Base-by-base conservation (phyloP, 1,140 invertebrate species). In the Pachyrhynchus sulphureomaculatus region DNA sequence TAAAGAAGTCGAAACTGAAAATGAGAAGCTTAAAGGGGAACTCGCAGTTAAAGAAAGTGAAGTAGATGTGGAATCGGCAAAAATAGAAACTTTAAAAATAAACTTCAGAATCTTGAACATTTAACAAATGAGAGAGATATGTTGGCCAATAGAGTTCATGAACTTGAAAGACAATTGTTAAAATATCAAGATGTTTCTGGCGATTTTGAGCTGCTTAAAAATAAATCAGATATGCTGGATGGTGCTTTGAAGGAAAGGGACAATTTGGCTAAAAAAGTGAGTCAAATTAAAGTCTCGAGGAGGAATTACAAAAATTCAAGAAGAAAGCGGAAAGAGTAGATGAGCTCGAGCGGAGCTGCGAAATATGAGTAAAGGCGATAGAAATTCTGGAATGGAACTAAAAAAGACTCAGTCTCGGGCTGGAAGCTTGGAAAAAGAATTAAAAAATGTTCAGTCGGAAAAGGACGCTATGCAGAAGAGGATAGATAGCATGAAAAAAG, bases 271-370 rank as follows among this genome's bases (percentile, higher is more conserved):
- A 37, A 53, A 15, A 60, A 68, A 33, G 34, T 72, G 12, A 52
- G 66, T 10, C 33, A 39, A 37, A 36, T 73, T 36, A 48, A 54
- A 34, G 63, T 15, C 23, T 69, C 33, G 67, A 72, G 48, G 26
- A 64, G 6, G 61, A 74, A 47, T 26, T 72, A 21, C 4, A 24
- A 8, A 45, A 45, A 18, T 55, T 71, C 8, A 66, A 58, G 13
- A 54, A 48, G 12, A 70, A 69, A 56, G 66, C 70, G 2, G 65
- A 67, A 17, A 62, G 62, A 54, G 64, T 65, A 8, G 68, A 73
- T 13, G 63, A 69, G 17, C 29, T 72, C 17, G 64, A 71, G 44
- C 33, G 61, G 54, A 63, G 12, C 48, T 69, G 39, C 61, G 33
- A 36, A 41, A 45, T 21, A 36, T 51, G 24, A 47, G 52, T 37